Base-by-base conservation (phyloP, 1,140 invertebrate species). In the Heliconius eleuchia region DNA sequence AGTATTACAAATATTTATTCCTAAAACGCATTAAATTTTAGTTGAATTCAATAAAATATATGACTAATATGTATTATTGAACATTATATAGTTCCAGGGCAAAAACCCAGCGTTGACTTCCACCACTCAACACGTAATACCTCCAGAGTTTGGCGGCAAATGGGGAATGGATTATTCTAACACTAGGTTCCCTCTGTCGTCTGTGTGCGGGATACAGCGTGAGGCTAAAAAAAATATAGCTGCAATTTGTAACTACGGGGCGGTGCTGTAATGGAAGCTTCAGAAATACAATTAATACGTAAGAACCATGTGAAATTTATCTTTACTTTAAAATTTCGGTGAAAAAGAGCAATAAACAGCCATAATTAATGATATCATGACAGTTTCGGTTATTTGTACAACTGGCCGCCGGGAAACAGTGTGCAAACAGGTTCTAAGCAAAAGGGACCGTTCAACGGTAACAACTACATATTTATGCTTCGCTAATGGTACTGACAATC, bases 321-420 rank as follows among this genome's bases (percentile, higher is more conserved):
- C 71, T 74, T 66, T 42, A 76, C 55, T 66, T 71, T 76, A 23
- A 76, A 34, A 80, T 73, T 80, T 77, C 71, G 71, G 39, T 34
- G 52, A 80, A 80, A 73, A 57, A 42, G 42, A 37, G 30, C 60
- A 66, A 0, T 66, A 66, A 74, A 74, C 34, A 57, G 42, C 27
- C 46, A 73, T 88, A 91, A 93, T 92, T 91, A 91, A 93, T 92
- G 91, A 92, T 93, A 82, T 89, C 79, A 60, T 81, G 88, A 88
- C 92, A 88, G 80, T 79, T 85, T 79, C 71, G 79, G 82, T 78
- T 89, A 85, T 93, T 91, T 92, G 89, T 88, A 81, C 90, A 91
- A 88, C 89, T 90, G 89, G 83, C 86, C 71, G 83, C 85, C 73
- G 80, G 83, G 83, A 84, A 60, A 66, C 60, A 16, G 60, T 87